Percentiles rank a stretch among this genome's conserved stretches.
Evolutionary conservation across 2,888 invertebrate genomes (phyloP).

Genomic region (Xanthia icteritia): DNA sequence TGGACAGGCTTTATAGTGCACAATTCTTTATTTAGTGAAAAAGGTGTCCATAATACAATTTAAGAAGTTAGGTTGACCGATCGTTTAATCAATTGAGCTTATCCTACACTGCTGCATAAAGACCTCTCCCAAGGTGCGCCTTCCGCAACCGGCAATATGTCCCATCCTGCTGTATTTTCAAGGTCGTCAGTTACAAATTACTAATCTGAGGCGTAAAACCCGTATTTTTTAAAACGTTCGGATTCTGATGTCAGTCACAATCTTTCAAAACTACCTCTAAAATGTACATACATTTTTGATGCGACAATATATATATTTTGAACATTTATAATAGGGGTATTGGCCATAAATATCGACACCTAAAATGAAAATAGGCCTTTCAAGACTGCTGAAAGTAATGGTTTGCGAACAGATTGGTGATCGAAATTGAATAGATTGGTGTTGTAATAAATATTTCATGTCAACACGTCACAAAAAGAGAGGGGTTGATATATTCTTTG

Average conservation of each 20-base stretch:
- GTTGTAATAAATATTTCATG: neutral
- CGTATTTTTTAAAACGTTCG: neutral
- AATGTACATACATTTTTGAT: too few species aligned
- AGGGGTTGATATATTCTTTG: neutral
- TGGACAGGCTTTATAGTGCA: neutral
- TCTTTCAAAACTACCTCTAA: too few species aligned
- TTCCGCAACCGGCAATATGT: neutral
- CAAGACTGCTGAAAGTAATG: neutral
- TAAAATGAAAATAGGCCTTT: neutral
- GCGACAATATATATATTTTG: too few species aligned
- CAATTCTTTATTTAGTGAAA: neutral
- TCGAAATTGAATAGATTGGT: too few species aligned
- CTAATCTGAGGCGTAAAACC: neutral
- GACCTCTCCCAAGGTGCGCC: neutral
- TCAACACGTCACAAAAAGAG: neutral
- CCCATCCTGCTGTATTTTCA: neutral
- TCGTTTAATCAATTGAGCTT: neutral
- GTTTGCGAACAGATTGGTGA: too few species aligned
- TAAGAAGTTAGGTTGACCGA: neutral
- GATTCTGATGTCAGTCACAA: neutral
- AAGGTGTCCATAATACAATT: neutral
- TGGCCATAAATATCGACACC: neutral
- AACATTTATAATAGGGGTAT: too few species aligned
- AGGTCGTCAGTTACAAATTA: neutral
- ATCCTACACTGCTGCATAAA: neutral